phyloP scores from a whole-genome alignment of 1,140 invertebrate genomes.

The Penaeus japonicus region DNA sequence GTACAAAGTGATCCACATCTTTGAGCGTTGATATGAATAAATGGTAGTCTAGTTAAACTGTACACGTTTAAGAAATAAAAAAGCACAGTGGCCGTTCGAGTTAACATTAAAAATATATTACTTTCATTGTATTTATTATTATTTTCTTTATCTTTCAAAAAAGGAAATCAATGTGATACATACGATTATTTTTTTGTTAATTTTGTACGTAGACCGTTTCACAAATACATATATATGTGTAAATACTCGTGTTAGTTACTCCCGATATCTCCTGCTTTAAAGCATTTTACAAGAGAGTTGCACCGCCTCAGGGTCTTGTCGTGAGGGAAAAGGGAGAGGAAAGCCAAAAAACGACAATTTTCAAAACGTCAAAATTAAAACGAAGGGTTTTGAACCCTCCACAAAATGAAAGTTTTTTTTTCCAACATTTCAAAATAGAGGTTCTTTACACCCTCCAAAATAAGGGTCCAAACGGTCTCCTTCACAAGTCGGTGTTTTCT shows the following conservation, averaged over 20 bases:
- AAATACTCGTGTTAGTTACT: neutral
- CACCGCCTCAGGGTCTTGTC: too few relatives aligned
- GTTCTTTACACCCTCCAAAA: too few relatives aligned
- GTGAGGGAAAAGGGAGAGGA: too few relatives aligned
- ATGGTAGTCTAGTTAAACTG: neutral
- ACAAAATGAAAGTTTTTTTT: too few relatives aligned
- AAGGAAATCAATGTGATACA: neutral
- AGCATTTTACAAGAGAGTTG: neutral
- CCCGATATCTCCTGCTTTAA: neutral
- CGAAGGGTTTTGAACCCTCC: too few relatives aligned
- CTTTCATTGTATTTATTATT: neutral
- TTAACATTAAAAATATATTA: conserved; percentile 17
- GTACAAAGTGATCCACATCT: neutral
- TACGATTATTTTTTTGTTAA: neutral
- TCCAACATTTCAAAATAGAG: too few relatives aligned
- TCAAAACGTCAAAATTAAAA: too few relatives aligned
- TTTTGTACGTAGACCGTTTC: conserved; percentile 11
- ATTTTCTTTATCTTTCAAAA: neutral
- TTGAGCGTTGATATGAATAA: conserved; percentile 23
- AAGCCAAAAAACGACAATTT: too few relatives aligned
- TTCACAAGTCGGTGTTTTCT: too few relatives aligned
- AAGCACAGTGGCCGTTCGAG: conserved; percentile 16
- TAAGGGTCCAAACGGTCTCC: too few relatives aligned
- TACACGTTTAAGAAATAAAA: neutral
- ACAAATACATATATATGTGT: neutral